A percentile compares a stretch with the other conserved stretches of the same genome.
Evolutionary conservation across 2,888 invertebrate genomes (phyloP).

Genomic region (Platynereis dumerilii): DNA sequence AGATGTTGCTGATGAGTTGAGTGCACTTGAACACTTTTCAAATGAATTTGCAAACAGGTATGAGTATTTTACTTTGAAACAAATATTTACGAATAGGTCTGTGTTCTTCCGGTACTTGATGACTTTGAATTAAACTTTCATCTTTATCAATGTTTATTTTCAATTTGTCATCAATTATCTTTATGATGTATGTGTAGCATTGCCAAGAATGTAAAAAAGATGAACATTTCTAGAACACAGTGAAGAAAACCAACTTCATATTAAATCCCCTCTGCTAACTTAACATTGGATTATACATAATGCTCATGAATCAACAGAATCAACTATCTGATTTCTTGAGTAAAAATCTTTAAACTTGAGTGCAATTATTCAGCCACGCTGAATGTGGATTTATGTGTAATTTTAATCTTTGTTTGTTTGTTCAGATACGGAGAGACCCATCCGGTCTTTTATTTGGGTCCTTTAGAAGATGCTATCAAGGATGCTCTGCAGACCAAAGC

Average conservation of each 20-base stretch:
- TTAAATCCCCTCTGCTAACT: too few species aligned
- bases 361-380: neutral
- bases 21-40: constrained; percentile 85
- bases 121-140: too few species aligned
- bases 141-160: too few species aligned
- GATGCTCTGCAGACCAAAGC: constrained; percentile 89
- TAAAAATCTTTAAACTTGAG: too few species aligned
- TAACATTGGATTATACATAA: too few species aligned
- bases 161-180: neutral
- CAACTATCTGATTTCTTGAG: too few species aligned
- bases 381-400: neutral
- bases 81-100: neutral
- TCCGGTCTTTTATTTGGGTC: constrained; percentile 90
- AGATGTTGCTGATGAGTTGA: constrained; percentile 81
- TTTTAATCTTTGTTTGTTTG: constrained; percentile 16
- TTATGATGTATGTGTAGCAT: too few species aligned
- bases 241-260: too few species aligned
- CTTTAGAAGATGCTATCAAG: constrained; percentile 87
- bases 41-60: constrained; percentile 78
- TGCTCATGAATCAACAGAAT: too few species aligned
- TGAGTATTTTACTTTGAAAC: constrained; percentile 4
- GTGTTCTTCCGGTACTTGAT: too few species aligned
- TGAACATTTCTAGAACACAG: too few species aligned
- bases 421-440: constrained; percentile 81
- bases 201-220: too few species aligned